Base-by-base conservation (phyloP, 2,113 vertebrate species). In the Coptodon bakossiorum region DNA sequence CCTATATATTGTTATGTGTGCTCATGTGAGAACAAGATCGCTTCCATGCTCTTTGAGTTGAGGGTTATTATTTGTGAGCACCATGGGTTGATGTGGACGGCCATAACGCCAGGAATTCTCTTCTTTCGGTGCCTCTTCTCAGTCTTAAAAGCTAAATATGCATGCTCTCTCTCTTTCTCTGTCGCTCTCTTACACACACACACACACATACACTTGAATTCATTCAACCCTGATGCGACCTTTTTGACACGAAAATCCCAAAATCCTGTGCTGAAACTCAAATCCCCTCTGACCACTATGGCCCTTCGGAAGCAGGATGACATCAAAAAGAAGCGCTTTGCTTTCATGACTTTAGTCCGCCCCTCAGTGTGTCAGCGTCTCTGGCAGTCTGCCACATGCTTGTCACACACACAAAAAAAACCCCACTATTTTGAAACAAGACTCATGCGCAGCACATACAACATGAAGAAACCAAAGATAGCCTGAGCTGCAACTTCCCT, bases 301-400 rank as follows among this genome's bases (percentile, higher is more conserved):
- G 85, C 81, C 86, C 45, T 84, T 50, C 3, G 38, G 40, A 87
- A 84, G 71, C 87, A 80, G 78, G 52, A 68, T 68, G 63, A 91
- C 86, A 93, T 94, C 87, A 93, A 85, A 95, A 91, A 91, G 80
- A 63, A 86, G 83, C 29, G 31, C 86, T 61, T 87, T 59, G 50
- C 87, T 91, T 90, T 94, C 86, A 91, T 94, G 94, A 91, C 93
- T 88, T 86, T 81, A 93, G 92, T 85, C 86, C 76, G 76, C 48
- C 84, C 83, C 59, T 66, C 87, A 68, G 88, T 79, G 87, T 89
- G 86, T 82, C 88, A 45, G 56, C 36, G 57, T 86, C 56, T 87
- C 81, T 79, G 89, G 45, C 63, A 86, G 6, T 66, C 93, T 81
- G 57, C 56, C 89, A 86, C 85, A 86, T 68, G 82, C 40, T 36